Evolutionary conservation across 2,113 vertebrate species (phyloP).

Genomic region (Crotophaga sulcirostris): DNA sequence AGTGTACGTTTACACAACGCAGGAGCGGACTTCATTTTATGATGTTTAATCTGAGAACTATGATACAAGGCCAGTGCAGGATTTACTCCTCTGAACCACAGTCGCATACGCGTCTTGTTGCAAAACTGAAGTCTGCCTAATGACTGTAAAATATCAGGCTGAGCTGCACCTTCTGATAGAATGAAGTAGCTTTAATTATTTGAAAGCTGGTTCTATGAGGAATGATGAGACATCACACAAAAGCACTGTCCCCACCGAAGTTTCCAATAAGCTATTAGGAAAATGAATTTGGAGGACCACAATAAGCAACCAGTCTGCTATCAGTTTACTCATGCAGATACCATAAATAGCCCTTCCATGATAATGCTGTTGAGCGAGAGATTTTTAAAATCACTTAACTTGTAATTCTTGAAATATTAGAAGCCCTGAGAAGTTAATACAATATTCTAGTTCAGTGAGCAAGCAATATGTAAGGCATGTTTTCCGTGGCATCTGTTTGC

Average conservation of each 20-base stretch:
- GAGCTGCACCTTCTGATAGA: background rate
- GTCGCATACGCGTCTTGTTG: background rate
- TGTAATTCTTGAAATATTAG: slow-evolving; percentile 63
- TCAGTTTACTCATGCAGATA: slow-evolving; percentile 63
- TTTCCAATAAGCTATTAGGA: slow-evolving; percentile 66
- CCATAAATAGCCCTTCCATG: slow-evolving; percentile 59
- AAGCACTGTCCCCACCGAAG: slow-evolving; percentile 5
- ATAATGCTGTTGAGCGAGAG: background rate
- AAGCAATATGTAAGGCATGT: slow-evolving; percentile 42
- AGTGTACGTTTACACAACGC: background rate
- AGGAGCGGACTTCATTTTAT: background rate
- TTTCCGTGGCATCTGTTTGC: slow-evolving; percentile 43
- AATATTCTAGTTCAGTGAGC: slow-evolving; percentile 63
- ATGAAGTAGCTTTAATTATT: slow-evolving; percentile 32
- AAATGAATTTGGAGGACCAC: slow-evolving; percentile 50
- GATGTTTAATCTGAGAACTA: background rate
- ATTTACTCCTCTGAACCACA: background rate
- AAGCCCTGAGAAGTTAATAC: slow-evolving; percentile 61
- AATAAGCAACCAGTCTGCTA: slow-evolving; percentile 36
- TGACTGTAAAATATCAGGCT: background rate
- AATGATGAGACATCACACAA: slow-evolving; percentile 31
- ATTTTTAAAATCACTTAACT: slow-evolving; percentile 64
- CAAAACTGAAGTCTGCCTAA: slow-evolving; percentile 1
- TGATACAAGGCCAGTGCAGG: background rate
- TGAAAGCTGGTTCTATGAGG: slow-evolving; percentile 23